Evolutionary conservation across 2,113 vertebrate species (phyloP).

Genomic region (Chlorodrepanis virens): DNA sequence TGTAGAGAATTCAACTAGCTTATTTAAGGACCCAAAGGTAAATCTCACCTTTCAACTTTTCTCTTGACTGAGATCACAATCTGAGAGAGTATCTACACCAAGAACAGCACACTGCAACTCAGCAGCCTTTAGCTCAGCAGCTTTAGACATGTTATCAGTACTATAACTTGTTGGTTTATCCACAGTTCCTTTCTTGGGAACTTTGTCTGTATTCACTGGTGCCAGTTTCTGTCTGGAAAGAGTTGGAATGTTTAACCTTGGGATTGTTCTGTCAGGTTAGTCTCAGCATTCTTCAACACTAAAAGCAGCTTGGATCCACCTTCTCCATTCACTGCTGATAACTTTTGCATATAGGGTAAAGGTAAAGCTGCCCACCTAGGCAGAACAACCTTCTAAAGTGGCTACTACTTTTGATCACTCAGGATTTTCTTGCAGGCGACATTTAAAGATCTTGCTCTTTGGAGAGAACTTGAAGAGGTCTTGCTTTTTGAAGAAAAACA

Average conservation of each 20-base stretch:
- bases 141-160: neutral
- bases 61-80: neutral
- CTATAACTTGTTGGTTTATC: neutral
- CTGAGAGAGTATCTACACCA: neutral
- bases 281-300: neutral
- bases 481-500: neutral
- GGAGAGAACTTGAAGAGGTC: constrained; percentile 2
- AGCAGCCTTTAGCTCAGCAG: neutral
- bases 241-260: neutral
- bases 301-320: neutral
- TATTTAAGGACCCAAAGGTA: neutral
- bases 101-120: neutral
- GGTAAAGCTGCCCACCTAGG: neutral
- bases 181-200: neutral
- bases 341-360: neutral
- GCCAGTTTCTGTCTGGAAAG: neutral
- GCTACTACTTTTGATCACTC: neutral
- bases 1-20: neutral
- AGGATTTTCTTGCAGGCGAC: neutral
- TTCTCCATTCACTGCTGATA: neutral
- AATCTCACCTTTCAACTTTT: neutral
- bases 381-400: neutral
- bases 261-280: neutral
- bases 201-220: neutral
- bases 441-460: neutral